Conservation (phyloP, 1,140 invertebrate genomes). For the Musca domestica region DNA sequence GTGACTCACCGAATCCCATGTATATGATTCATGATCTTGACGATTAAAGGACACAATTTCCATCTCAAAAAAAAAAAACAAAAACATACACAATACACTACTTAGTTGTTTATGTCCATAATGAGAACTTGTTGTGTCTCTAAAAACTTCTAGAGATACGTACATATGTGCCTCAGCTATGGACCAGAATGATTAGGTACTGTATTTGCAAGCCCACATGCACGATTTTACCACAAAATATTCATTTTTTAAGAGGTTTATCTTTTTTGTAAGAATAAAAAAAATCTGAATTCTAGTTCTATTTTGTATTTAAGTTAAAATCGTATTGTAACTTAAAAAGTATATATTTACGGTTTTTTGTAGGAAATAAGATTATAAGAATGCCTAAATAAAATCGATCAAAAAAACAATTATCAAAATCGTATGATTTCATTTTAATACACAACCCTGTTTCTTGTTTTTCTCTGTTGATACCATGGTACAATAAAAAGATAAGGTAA, state of each 20-base stretch:
- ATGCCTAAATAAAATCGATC: background rate
- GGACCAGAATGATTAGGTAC: background rate
- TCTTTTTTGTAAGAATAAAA: too few relatives aligned
- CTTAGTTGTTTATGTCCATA: too few relatives aligned
- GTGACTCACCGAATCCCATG: constrained; percentile 31
- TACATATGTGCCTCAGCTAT: background rate
- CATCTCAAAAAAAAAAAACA: background rate
- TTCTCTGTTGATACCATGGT: too few relatives aligned
- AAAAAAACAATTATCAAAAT: background rate
- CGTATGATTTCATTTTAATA: too few relatives aligned
- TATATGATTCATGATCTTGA: constrained; percentile 36
- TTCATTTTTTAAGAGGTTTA: background rate
- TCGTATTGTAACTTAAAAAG: background rate
- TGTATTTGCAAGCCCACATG: background rate
- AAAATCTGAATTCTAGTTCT: background rate
- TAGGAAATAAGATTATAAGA: background rate
- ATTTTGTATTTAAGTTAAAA: background rate
- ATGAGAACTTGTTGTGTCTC: too few relatives aligned
- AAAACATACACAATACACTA: constrained; percentile 26
- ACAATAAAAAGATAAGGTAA: too few relatives aligned
- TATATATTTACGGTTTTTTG: background rate
- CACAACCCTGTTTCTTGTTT: too few relatives aligned
- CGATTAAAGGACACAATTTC: background rate
- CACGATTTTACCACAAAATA: constrained; percentile 15
- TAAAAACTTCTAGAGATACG: too few relatives aligned